Conservation (phyloP, 2,113 vertebrate species). For the Chaenocephalus aceratus region DNA sequence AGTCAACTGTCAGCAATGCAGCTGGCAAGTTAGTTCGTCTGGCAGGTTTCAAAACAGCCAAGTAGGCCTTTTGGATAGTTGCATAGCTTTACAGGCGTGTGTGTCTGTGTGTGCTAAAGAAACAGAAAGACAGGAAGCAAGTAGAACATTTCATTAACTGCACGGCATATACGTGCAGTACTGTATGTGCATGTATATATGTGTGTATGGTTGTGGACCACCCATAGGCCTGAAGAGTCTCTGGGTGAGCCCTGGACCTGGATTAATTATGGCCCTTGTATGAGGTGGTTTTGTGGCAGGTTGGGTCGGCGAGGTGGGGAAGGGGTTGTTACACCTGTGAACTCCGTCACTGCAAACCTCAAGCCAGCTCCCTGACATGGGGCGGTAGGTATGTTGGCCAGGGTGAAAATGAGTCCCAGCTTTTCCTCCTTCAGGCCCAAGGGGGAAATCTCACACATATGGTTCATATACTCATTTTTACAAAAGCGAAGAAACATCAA, state of each 20-base stretch:
- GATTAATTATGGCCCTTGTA: slow-evolving; percentile 79
- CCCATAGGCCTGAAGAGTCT: slow-evolving; percentile 64
- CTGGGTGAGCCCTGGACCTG: slow-evolving; percentile 73
- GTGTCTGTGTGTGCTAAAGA: slow-evolving; percentile 19
- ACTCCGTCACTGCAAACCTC: slow-evolving; percentile 71
- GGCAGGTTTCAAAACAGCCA: slow-evolving; percentile 23
- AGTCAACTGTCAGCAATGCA: slow-evolving; percentile 16
- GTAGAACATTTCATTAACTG: slow-evolving; percentile 22
- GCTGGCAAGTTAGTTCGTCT: slow-evolving; percentile 3
- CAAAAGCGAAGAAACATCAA: slow-evolving; percentile 60
- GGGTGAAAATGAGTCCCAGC: slow-evolving; percentile 78
- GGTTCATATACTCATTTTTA: slow-evolving; percentile 72
- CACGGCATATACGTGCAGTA: slow-evolving; percentile 20
- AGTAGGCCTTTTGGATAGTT: slow-evolving; percentile 74
- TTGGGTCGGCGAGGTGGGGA: slow-evolving; percentile 57
- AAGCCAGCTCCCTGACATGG: slow-evolving; percentile 67
- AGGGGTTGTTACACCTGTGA: slow-evolving; percentile 80
- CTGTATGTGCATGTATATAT: slow-evolving; percentile 25
- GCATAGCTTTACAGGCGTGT: slow-evolving; percentile 52
- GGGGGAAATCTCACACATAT: slow-evolving; percentile 69
- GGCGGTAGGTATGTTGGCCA: slow-evolving; percentile 50
- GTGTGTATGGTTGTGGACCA: slow-evolving; percentile 69
- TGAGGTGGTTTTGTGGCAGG: slow-evolving; percentile 80
- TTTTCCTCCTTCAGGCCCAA: slow-evolving; percentile 34
- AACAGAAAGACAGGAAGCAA: slow-evolving; percentile 16